These are phyloP conservation scores for Pyrocephalus nanus DNA, from an alignment of 2,797 vertebrate species.

Conservation along the genomic window DNA sequence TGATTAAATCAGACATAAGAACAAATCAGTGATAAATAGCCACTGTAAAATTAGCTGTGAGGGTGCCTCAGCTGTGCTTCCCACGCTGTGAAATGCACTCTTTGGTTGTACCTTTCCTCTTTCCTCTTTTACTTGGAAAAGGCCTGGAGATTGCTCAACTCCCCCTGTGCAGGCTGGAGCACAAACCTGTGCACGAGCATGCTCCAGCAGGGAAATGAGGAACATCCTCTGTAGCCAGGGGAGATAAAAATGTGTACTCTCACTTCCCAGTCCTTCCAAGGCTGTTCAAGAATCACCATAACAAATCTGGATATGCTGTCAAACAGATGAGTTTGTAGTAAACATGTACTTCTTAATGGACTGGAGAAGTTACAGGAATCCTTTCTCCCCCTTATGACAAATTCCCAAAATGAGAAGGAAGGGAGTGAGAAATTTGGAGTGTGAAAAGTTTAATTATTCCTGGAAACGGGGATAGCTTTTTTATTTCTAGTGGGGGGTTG, in stretches of 20 bases:
- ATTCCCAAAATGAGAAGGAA: neutral
- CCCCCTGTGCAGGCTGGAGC: neutral
- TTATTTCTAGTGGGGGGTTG: neutral
- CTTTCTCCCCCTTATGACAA: neutral
- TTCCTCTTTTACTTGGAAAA: neutral
- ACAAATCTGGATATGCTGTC: neutral
- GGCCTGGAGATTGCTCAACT: neutral
- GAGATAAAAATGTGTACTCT: neutral
- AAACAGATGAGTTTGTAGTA: neutral
- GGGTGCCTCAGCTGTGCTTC: too few species aligned
- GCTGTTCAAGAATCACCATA: fast-evolving
- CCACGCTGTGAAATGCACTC: neutral
- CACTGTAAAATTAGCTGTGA: neutral
- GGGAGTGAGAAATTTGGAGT: neutral
- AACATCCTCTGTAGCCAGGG: neutral
- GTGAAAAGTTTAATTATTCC: neutral
- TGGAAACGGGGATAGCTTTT: neutral
- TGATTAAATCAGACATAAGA: neutral
- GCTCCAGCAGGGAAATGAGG: neutral
- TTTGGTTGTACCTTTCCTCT: neutral
- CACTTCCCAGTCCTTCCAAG: neutral
- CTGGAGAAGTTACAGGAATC: neutral
- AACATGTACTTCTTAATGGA: neutral
- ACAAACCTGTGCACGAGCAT: fast-evolving
- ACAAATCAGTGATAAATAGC: neutral